phyloP scores from a whole-genome alignment of 2,113 vertebrate genomes.

The Marcusenius ussheri region DNA sequence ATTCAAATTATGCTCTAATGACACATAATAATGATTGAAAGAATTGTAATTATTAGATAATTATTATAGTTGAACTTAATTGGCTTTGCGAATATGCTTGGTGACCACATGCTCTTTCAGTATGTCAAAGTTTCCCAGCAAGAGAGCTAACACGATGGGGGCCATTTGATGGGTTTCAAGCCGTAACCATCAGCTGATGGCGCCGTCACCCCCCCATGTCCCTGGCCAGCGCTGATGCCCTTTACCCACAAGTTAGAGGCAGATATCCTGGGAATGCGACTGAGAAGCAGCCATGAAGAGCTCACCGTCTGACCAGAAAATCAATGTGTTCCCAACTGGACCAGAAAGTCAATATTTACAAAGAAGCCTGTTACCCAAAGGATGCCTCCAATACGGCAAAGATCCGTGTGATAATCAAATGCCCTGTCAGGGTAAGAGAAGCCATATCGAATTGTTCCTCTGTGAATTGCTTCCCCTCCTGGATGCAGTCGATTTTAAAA shows the following conservation, averaged over 20 bases:
- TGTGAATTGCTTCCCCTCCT: neutral
- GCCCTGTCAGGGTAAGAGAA: neutral
- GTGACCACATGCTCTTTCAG: neutral
- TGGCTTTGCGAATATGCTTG: neutral
- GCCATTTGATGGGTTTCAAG: neutral
- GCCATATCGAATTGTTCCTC: neutral
- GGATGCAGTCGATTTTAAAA: neutral
- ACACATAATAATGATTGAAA: neutral
- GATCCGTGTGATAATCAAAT: neutral
- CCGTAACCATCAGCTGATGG: neutral
- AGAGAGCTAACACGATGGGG: neutral
- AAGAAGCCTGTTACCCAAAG: neutral
- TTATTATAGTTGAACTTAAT: neutral
- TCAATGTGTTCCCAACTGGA: neutral
- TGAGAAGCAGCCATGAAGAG: neutral
- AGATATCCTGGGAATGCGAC: neutral
- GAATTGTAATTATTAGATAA: neutral
- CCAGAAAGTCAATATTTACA: neutral
- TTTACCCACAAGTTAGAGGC: neutral
- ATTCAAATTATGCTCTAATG: neutral
- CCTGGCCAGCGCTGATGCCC: neutral
- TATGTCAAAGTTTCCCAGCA: neutral
- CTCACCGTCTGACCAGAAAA: neutral
- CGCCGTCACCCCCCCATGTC: neutral
- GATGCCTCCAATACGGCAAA: neutral